phyloP scores from a whole-genome alignment of 2,113 vertebrate genomes.

The Thamnophis sirtalis region DNA sequence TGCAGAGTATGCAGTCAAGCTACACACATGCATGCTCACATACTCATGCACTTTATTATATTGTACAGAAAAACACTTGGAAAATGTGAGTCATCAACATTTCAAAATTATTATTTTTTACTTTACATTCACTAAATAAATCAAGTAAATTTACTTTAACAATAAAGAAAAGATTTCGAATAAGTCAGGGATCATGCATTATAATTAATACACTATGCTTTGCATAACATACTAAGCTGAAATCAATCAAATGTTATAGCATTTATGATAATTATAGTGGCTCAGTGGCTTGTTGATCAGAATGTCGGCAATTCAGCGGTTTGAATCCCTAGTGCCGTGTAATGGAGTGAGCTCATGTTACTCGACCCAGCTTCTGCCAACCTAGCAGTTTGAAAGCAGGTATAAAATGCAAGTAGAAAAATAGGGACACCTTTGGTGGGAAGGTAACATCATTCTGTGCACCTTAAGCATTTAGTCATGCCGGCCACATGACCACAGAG shows the following conservation, averaged over 20 bases:
- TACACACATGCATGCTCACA: not conserved
- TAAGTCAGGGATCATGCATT: not conserved
- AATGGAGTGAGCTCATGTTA: too few species aligned
- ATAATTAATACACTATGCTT: not conserved
- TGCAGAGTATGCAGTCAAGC: not conserved
- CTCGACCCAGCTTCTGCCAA: too few species aligned
- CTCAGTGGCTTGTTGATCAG: too few species aligned
- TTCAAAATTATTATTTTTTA: not conserved
- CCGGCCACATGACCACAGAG: too few species aligned
- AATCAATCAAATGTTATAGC: not conserved
- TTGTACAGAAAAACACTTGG: not conserved
- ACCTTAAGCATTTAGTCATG: too few species aligned
- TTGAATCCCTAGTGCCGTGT: too few species aligned
- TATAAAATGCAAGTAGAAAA: too few species aligned
- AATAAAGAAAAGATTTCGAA: not conserved
- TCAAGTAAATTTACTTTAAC: not conserved
- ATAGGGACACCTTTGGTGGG: too few species aligned
- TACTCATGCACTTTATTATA: not conserved
- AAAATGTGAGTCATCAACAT: not conserved
- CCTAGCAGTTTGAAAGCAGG: too few species aligned
- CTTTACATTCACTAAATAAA: not conserved
- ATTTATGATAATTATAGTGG: not conserved
- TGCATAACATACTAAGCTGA: not conserved
- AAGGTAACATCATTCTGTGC: too few species aligned
- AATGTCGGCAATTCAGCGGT: too few species aligned